A percentile compares a stretch with the other conserved stretches of the same genome.
These are phyloP conservation scores for Zoanthus solanderi DNA, from an alignment of 92 coral and sea anemone species.

Conservation along the genomic window DNA sequence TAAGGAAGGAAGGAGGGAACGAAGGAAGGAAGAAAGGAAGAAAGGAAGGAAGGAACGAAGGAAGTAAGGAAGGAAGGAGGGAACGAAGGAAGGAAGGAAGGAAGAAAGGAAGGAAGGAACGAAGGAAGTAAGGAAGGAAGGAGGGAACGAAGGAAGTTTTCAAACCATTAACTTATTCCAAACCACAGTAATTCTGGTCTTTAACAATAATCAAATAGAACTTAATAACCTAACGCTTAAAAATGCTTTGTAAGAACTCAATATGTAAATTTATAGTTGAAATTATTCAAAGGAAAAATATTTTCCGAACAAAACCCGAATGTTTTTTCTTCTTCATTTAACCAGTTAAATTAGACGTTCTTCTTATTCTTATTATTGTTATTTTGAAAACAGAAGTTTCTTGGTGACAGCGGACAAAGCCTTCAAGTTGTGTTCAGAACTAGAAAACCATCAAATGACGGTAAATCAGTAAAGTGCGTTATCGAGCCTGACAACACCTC, in stretches of 20 bases:
- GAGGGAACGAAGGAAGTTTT: too few relatives aligned
- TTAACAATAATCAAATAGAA: too few relatives aligned
- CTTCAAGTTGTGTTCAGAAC: conserved; percentile 34
- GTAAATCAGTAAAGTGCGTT: conserved; percentile 19
- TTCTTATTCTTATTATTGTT: too few relatives aligned
- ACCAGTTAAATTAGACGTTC: too few relatives aligned
- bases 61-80: neutral
- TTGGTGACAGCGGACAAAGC: neutral
- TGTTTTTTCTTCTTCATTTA: too few relatives aligned
- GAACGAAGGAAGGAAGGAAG: neutral
- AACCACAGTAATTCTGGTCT: too few relatives aligned
- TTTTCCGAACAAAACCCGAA: too few relatives aligned
- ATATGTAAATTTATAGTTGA: too few relatives aligned
- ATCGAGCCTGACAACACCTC: conserved; percentile 13
- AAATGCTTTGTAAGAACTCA: too few relatives aligned
- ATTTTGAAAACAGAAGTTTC: neutral
- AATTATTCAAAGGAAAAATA: too few relatives aligned
- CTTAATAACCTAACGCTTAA: too few relatives aligned
- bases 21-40: neutral
- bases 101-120: conserved; percentile 6
- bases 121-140: neutral
- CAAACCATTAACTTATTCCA: too few relatives aligned
- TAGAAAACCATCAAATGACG: conserved; percentile 26
- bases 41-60: neutral
- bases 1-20: neutral